Evolutionary conservation across 2,888 invertebrate species (phyloP).

Genomic region (Hydraecia micacea): DNA sequence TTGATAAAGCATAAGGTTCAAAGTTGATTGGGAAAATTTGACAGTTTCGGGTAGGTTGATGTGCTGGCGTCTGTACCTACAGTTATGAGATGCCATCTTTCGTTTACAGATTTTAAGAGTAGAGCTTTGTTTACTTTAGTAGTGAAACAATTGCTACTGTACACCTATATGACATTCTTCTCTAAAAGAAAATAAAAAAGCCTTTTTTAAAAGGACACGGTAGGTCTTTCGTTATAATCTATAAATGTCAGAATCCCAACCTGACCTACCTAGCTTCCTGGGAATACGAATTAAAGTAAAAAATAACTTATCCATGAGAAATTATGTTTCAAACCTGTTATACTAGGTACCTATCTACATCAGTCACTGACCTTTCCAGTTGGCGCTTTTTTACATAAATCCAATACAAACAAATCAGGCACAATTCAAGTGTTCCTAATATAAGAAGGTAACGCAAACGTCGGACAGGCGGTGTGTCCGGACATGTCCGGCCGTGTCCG

Average conservation of each 20-base stretch:
- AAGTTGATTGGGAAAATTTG: too few relatives aligned
- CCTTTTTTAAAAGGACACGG: too few relatives aligned
- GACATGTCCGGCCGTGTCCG: slow-evolving; percentile 33
- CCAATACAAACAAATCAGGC: slow-evolving; percentile 29
- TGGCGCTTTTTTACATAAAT: slow-evolving; percentile 21
- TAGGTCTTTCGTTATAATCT: background rate
- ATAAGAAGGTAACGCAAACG: slow-evolving; percentile 32
- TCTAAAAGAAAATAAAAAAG: background rate
- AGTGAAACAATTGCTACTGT: background rate
- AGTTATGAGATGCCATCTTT: background rate
- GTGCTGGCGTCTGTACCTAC: too few relatives aligned
- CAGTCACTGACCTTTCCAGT: background rate
- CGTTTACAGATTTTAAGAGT: background rate
- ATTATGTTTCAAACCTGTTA: background rate
- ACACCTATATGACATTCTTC: background rate
- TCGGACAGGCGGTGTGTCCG: slow-evolving; percentile 28
- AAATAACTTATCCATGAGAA: too few relatives aligned
- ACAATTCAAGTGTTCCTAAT: slow-evolving; percentile 41
- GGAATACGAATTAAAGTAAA: too few relatives aligned
- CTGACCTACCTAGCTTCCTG: too few relatives aligned
- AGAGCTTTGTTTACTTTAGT: background rate
- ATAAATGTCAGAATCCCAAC: too few relatives aligned
- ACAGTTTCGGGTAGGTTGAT: too few relatives aligned
- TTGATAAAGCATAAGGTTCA: too few relatives aligned
- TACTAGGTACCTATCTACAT: background rate